phyloP scores from a whole-genome alignment of 2,113 vertebrate genomes.

The Cyphomyrus discorhynchus region DNA sequence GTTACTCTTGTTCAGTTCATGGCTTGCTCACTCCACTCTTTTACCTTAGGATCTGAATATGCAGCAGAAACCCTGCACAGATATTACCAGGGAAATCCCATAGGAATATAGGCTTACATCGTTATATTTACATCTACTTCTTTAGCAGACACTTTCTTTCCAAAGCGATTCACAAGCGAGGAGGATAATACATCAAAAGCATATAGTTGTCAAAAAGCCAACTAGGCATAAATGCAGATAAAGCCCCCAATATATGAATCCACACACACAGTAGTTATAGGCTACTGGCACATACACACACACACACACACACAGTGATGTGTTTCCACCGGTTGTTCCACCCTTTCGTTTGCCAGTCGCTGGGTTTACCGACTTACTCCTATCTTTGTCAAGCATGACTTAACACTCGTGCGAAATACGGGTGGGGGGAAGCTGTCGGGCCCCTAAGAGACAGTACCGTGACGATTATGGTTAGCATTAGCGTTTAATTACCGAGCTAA shows the following conservation, averaged over 20 bases:
- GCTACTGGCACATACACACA: neutral
- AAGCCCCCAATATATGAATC: neutral
- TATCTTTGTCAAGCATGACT: conserved; percentile 24
- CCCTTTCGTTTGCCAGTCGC: neutral
- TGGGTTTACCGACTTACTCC: neutral
- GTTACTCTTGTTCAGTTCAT: neutral
- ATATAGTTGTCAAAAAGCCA: neutral
- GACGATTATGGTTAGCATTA: conserved; percentile 29
- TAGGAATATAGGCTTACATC: neutral
- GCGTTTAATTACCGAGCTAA: conserved; percentile 35
- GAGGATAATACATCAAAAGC: neutral
- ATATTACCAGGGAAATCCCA: neutral
- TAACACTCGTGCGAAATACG: conserved; percentile 11
- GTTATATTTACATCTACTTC: neutral
- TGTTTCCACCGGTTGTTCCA: neutral
- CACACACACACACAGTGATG: no score
- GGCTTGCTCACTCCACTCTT: neutral
- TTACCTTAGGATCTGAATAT: neutral
- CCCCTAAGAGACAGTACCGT: conserved; percentile 19
- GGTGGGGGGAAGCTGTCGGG: neutral
- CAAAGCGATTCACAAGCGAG: neutral
- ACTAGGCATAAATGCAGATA: neutral
- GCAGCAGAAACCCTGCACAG: neutral
- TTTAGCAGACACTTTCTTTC: neutral
- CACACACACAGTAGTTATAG: neutral